Base-by-base conservation (phyloP, 64 coral and sea anemone genomes). In the Montipora efflorescens region DNA sequence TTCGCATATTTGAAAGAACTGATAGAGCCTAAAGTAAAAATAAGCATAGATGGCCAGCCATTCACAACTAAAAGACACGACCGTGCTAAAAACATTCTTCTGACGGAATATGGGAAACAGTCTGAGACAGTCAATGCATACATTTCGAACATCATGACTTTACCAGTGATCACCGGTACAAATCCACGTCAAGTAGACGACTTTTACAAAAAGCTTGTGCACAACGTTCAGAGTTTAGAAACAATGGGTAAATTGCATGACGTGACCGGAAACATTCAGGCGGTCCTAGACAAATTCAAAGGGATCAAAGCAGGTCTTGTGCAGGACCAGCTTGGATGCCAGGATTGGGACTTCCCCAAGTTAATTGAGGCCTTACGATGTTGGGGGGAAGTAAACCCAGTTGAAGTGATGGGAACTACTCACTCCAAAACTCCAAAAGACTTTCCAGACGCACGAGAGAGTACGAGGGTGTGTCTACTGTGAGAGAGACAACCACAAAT, bases 81-180 rank as follows among this genome's bases (percentile, higher is more conserved):
- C 47, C 83, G 81, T 61, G 90, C 90, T 21, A 87, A 76, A 71
- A 93, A 93, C 16, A 93, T 93, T 59, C 76, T 93, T 5, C 46
- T 77, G 47, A 61, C n/a, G 3, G 79, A 62, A 74, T 87, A 93
- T 88, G 83, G 83, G 2, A 93, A 93, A 93, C 1, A 53, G 48
- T 69, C 72, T 50, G 91, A 93, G 58, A 93, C 87, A 20, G 75
- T 93, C 1, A 93, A 93, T 53, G 58, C 69, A 0, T 88, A 93
- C 55, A 61, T 87, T 0, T 75, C 87, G 57, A 87, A 20, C 9
- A 79, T 93, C 20, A 25, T 87, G 48, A 22, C 64, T 15, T 78
- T 92, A 43, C 91, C 71, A 50, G 84, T 20, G 16, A 58, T 87
- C 48, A 49, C 83, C 6, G 91, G 72, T 23, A 79, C 11, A n/a